Evolutionary conservation across 2,113 vertebrate genomes (phyloP).

Genomic region (Eudyptes chrysolophus): DNA sequence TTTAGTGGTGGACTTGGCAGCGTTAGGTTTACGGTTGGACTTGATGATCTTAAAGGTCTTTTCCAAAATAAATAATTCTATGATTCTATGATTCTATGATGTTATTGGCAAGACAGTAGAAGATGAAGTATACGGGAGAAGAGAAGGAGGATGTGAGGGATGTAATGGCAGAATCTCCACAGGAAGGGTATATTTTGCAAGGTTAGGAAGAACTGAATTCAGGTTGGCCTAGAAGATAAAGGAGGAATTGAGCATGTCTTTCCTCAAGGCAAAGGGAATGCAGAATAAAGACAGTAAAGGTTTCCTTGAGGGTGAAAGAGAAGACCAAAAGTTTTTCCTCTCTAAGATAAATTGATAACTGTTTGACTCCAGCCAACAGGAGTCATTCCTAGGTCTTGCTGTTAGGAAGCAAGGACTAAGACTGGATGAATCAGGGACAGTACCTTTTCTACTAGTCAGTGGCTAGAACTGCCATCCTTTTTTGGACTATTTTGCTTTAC

Average conservation of each 20-base stretch:
- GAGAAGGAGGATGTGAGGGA: background rate
- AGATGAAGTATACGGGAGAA: background rate
- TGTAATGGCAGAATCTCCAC: background rate
- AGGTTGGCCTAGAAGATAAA: background rate
- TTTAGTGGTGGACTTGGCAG: background rate
- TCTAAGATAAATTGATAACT: background rate
- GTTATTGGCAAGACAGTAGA: background rate
- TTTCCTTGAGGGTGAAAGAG: background rate
- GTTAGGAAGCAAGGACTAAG: background rate
- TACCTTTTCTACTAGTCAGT: background rate
- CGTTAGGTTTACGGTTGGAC: background rate
- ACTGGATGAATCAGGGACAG: background rate
- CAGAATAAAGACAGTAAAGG: background rate
- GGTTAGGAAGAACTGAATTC: background rate
- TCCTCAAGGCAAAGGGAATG: background rate
- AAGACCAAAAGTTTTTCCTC: background rate
- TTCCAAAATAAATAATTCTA: background rate
- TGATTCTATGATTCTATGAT: fast-evolving
- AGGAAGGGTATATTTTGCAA: background rate
- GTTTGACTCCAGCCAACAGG: background rate
- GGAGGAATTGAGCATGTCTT: background rate
- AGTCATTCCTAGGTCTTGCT: background rate
- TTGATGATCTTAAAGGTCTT: background rate
- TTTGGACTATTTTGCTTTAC: background rate
- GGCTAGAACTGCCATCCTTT: background rate